A percentile compares a stretch with the other conserved stretches of the same genome.
Evolutionary conservation across 2,113 vertebrate species (phyloP).

Genomic region (Sarotherodon lohbergeri): DNA sequence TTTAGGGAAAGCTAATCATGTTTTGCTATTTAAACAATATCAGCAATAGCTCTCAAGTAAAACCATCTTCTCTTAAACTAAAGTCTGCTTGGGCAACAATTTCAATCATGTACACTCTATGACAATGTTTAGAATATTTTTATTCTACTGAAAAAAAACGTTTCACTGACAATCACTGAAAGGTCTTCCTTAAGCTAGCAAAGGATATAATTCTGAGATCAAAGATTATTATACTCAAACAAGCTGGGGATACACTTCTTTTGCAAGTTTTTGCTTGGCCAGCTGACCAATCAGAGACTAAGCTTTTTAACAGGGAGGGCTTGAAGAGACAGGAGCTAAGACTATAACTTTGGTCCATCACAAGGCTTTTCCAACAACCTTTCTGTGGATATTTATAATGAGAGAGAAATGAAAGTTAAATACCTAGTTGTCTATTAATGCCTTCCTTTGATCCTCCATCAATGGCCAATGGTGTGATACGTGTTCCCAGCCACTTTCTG

Average conservation of each 20-base stretch:
- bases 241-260: neutral
- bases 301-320: neutral
- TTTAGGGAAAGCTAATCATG: neutral
- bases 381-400: neutral
- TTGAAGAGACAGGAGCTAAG: neutral
- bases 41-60: neutral
- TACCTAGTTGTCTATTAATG: slow-evolving; percentile 87
- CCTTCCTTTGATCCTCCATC: slow-evolving; percentile 92
- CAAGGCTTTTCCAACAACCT: neutral
- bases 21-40: neutral
- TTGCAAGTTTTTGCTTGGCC: neutral
- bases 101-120: neutral
- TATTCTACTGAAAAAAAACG: neutral
- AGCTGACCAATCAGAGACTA: neutral
- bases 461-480: slow-evolving; percentile 87
- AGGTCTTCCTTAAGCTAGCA: rapidly evolving
- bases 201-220: neutral
- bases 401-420: neutral
- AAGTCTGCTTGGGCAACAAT: neutral
- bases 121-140: neutral
- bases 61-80: neutral
- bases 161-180: neutral
- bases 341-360: neutral
- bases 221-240: neutral
- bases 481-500: slow-evolving; percentile 90